Conservation (phyloP, 2,888 invertebrate genomes). For the Stegophylla sp. region DNA sequence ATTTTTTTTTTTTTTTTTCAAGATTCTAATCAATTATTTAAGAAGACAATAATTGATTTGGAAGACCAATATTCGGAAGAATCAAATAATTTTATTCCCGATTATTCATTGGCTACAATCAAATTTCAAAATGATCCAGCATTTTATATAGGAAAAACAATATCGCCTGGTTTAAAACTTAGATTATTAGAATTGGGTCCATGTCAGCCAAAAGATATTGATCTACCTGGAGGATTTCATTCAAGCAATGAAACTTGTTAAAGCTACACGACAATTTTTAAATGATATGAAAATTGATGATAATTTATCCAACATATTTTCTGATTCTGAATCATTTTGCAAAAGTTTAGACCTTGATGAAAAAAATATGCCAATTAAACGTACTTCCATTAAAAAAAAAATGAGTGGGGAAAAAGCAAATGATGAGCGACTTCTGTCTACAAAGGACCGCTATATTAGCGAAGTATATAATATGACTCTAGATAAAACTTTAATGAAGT, state of each 20-base stretch:
- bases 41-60: too few relatives aligned
- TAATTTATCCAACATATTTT: slow-evolving; percentile 18
- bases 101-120: too few relatives aligned
- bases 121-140: too few relatives aligned
- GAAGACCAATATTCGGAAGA: too few relatives aligned
- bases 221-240: too few relatives aligned
- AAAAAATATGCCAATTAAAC: slow-evolving; percentile 3
- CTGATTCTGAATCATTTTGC: slow-evolving; percentile 11
- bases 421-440: slow-evolving; percentile 2
- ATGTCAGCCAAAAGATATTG: too few relatives aligned
- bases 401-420: background rate
- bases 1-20: too few relatives aligned
- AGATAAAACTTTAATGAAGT: background rate
- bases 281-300: slow-evolving; percentile 15
- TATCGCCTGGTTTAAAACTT: too few relatives aligned
- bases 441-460: slow-evolving; percentile 6
- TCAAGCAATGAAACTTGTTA: slow-evolving; percentile 2
- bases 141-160: too few relatives aligned
- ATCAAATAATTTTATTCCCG: too few relatives aligned
- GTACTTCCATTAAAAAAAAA: slow-evolving; percentile 4
- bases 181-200: too few relatives aligned
- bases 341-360: slow-evolving; percentile 11
- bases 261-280: background rate
- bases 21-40: too few relatives aligned
- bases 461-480: slow-evolving; percentile 13